Evolutionary conservation across 2,113 vertebrate species (phyloP), one percentile per base, ranked within the genome.

Genomic region (Fregetta grallaria): DNA sequence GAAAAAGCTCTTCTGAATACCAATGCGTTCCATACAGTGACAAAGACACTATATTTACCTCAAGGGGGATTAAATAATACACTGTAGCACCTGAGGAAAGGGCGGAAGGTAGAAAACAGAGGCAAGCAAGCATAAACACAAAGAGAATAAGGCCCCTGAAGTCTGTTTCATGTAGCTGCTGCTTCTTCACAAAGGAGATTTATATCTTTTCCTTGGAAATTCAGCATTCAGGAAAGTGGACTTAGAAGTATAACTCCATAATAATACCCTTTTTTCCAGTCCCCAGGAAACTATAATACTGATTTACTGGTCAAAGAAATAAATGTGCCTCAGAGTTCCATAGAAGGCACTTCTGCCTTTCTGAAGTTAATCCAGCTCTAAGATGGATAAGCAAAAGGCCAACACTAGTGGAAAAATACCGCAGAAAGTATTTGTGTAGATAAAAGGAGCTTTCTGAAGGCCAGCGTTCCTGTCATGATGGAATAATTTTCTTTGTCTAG

Each of bases 291-390:
- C 96, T 50, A 89, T 83, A 97, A 95, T 86, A 93, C 92, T 92
- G 94, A 95, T 94, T 92, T 94, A 95, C 56, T 92, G 87, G 88
- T 95, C 74, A 91, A 90, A 96, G 93, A 96, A 96, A 96, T 93
- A 94, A 95, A 90, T 66, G 90, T 86, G 93, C 66, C 58, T 93
- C 75, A 42, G 70, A 94, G 56, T 78, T 94, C 94, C 86, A 96
- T 80, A 94, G 77, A 93, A 93, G 94, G 93, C 70, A 80, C n/a
- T 65, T 78, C 81, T 71, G 63, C 84, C 86, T 90, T 90, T 94
- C 92, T 96, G 92, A 95, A 97, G 92, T 93, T 95, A 97, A 90
- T 96, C 94, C 96, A 95, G 81, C 90, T 80, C 76, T 83, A 78
- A 91, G 83, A 94, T 86, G 88, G 90, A 94, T 86, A 97, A 92